phyloP scores from a whole-genome alignment of 2,888 invertebrate genomes.

The Eupsilia transversa region DNA sequence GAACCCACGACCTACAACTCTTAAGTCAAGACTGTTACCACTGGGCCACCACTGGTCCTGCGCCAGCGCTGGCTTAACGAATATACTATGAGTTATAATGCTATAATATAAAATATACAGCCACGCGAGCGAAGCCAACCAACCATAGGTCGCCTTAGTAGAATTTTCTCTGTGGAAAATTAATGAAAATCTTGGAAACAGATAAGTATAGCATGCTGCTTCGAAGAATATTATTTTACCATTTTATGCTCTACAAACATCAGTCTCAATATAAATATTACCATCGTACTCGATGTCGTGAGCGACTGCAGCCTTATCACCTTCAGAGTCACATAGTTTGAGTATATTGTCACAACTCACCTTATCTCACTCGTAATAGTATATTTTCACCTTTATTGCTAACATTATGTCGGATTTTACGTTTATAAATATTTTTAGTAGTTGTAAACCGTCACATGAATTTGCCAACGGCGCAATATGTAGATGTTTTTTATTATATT shows the following conservation, averaged over 20 bases:
- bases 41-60: too few species aligned
- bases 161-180: not conserved
- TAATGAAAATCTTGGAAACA: not conserved
- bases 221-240: not conserved
- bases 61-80: too few species aligned
- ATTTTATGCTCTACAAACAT: not conserved
- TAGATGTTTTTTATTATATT: not conserved
- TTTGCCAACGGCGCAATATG: conserved; percentile 3
- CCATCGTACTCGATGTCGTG: not conserved
- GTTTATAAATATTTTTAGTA: conserved; percentile 18
- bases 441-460: conserved; percentile 9
- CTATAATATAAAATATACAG: too few species aligned
- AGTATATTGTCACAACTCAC: conserved; percentile 2
- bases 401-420: conserved; percentile 29
- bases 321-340: not conserved
- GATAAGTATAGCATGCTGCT: not conserved
- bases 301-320: conserved; percentile 12
- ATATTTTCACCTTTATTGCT: conserved; percentile 15
- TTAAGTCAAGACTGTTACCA: too few species aligned
- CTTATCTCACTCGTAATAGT: conserved; percentile 26
- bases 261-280: not conserved
- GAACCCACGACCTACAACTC: too few species aligned
- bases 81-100: too few species aligned
- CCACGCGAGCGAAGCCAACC: too few species aligned
- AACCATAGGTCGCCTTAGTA: not conserved